These are phyloP conservation scores for Pilophorus perplexus DNA, from an alignment of 2,888 invertebrate genomes.

Conservation along the genomic window DNA sequence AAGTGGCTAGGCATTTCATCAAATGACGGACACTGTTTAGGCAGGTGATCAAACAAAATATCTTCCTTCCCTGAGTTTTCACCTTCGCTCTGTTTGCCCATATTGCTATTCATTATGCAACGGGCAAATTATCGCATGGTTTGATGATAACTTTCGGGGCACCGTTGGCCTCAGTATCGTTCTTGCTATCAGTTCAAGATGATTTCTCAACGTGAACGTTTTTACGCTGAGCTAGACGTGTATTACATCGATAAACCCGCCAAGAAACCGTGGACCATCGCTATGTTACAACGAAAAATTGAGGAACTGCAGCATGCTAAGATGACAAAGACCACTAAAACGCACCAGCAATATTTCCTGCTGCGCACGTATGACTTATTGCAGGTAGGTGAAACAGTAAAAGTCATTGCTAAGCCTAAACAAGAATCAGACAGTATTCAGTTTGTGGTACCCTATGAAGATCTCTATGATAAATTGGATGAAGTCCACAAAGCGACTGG, in stretches of 20 bases:
- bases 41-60: not conserved
- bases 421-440: slow-evolving; percentile 6
- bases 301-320: slow-evolving; percentile 9
- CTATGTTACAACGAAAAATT: slow-evolving; percentile 2
- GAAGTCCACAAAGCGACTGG: slow-evolving; percentile 15
- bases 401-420: slow-evolving; percentile 8
- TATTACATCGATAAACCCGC: slow-evolving; percentile 8
- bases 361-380: slow-evolving; percentile 17
- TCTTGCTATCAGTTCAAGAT: slow-evolving; percentile 7
- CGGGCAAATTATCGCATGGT: slow-evolving; percentile 1
- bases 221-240: slow-evolving; percentile 5
- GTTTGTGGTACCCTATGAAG: slow-evolving; percentile 16
- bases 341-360: slow-evolving; percentile 6
- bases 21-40: not conserved
- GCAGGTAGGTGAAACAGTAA: slow-evolving; percentile 3
- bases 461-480: slow-evolving; percentile 13
- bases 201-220: slow-evolving; percentile 7
- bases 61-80: slow-evolving; percentile 12
- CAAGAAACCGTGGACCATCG: slow-evolving; percentile 10
- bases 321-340: slow-evolving; percentile 11
- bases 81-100: not conserved
- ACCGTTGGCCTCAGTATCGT: slow-evolving; percentile 12
- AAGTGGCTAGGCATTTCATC: not conserved
- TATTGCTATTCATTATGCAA: slow-evolving; percentile 5
- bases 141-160: not conserved